Evolutionary conservation across 2,113 vertebrate genomes (phyloP), one percentile per base, ranked within the genome.

Genomic region (Monopterus albus): DNA sequence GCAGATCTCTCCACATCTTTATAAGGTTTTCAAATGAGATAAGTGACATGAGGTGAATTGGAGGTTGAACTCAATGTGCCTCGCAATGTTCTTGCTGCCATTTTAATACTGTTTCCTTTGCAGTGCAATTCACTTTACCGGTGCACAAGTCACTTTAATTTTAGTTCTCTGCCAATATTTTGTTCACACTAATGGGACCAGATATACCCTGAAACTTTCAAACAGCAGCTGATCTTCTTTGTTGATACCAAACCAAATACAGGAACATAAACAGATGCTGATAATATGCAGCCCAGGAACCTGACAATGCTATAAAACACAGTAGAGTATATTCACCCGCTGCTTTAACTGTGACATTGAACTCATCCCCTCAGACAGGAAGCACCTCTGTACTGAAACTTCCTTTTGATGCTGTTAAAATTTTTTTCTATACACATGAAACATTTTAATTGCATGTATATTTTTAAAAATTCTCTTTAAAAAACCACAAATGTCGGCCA

Each of bases 11-110:
- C 28, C 39, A 68, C 5, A 11, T 52, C 11, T 53, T 64, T 45
- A 7, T 12, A n/a, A 2, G 29, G 12, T 60, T 71, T 26, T 14
- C 12, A 72, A 49, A 21, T 13, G 31, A 60, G 49, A 65, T 38
- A 63, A 78, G 9, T 59, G 43, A 72, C 21, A 45, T 26, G 8
- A 47, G 13, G 17, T 46, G 42, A 61, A 57, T 61, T 49, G 38
- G 40, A 14, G 23, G 57, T 15, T 12, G 50, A 42, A 51, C 33
- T 60, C 38, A 51, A 35, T 38, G 73, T 15, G 8, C 18, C 43
- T 12, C 23, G 14, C 20, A 43, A 59, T 20, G 14, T 14, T 4
- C n/a, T 46, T 40, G 13, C 40, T 61, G 46, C 40, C 8, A 33
- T 56, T 40, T 29, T 23, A 6, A 53, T 28, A 26, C 25, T n/a